Conservation (phyloP, 2,113 vertebrate species). For the Prionailurus viverrinus region DNA sequence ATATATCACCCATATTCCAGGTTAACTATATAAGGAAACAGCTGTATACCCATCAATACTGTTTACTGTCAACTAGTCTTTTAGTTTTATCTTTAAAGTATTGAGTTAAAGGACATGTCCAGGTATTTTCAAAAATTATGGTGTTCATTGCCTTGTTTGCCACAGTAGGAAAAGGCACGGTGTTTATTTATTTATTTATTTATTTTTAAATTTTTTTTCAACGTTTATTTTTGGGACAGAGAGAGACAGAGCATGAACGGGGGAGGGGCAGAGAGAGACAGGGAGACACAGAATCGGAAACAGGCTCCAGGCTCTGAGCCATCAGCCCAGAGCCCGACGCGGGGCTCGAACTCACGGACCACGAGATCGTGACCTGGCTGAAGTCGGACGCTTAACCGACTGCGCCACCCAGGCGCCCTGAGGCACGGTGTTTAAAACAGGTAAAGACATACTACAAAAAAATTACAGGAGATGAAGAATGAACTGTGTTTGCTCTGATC, state of each 20-base stretch:
- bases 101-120: not conserved
- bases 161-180: not conserved
- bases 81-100: not conserved
- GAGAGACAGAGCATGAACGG: too few species aligned
- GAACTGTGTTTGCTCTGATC: not conserved
- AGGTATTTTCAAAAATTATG: not conserved
- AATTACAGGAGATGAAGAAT: not conserved
- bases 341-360: too few species aligned
- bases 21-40: not conserved
- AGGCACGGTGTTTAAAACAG: not conserved
- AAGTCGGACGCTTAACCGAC: too few species aligned
- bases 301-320: too few species aligned
- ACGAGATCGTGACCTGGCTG: too few species aligned
- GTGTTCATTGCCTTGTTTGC: not conserved
- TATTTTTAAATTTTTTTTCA: too few species aligned
- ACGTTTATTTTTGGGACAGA: too few species aligned
- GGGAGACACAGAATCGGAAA: too few species aligned
- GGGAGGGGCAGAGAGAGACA: too few species aligned
- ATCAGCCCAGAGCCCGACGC: too few species aligned
- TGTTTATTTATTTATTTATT: not conserved
- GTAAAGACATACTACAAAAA: not conserved
- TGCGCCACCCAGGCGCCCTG: too few species aligned
- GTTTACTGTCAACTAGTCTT: not conserved
- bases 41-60: not conserved
- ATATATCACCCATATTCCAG: not conserved